Conservation (phyloP, 2,888 invertebrate genomes). For the Ophioninae sp. region DNA sequence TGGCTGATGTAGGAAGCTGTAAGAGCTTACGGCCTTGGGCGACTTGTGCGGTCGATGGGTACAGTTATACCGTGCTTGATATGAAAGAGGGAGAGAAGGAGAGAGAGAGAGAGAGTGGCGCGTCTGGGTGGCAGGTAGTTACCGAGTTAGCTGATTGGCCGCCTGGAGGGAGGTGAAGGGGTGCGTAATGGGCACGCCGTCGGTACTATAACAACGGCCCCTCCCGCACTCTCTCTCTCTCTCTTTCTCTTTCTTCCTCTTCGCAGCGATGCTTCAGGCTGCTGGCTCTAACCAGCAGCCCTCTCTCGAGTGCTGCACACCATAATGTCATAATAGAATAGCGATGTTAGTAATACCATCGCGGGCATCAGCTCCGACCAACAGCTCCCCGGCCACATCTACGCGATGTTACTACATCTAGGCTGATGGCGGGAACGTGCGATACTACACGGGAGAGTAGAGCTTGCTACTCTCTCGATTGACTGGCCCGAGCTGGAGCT, state of each 20-base stretch:
- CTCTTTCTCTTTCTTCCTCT: conserved; percentile 38
- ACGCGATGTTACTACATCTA: conserved; percentile 26
- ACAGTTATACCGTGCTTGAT: conserved; percentile 24
- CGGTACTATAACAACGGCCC: conserved; percentile 44
- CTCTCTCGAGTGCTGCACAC: conserved; percentile 64
- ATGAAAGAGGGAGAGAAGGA: conserved; percentile 39
- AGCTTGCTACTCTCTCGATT: conserved; percentile 68
- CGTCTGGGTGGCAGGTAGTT: conserved; percentile 75
- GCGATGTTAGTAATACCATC: conserved; percentile 80
- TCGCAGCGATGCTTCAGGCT: conserved; percentile 57
- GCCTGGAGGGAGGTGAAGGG: conserved; percentile 75
- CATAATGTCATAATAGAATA: conserved; percentile 80
- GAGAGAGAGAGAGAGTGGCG: conserved; percentile 55
- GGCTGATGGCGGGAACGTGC: conserved; percentile 30
- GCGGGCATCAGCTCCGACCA: conserved; percentile 67
- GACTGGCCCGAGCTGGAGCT: conserved; percentile 71
- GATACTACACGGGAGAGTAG: conserved; percentile 54
- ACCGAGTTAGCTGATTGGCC: conserved; percentile 79
- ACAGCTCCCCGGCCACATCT: not conserved
- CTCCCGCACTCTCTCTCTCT: conserved; percentile 29
- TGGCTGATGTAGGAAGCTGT: conserved; percentile 25
- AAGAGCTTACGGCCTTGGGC: conserved; percentile 58
- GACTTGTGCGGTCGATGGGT: conserved; percentile 56
- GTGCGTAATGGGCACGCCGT: conserved; percentile 67
- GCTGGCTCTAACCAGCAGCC: conserved; percentile 47